Evolutionary conservation across 53 echinoderm and acorn worm genomes (phyloP), one percentile per base, ranked within the genome.

Genomic region (Zoroaster sp.): DNA sequence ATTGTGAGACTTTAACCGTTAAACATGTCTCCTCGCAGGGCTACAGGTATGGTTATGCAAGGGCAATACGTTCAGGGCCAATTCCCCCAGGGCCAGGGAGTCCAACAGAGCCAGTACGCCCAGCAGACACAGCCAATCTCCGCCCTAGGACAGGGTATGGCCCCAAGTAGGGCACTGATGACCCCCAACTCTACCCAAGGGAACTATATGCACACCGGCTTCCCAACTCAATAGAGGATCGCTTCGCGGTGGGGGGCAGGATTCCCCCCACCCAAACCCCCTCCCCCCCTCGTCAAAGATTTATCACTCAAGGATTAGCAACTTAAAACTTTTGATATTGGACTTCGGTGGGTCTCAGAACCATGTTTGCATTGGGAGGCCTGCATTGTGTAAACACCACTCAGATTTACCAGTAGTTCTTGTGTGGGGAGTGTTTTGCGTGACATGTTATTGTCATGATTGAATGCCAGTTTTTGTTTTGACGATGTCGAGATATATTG

Each of bases 171-270:
- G 23, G 85, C 70, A 9, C 51, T 85, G 32, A 73, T 89, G 90
- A 89, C 82, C 7, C 81, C 81, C 30, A 80, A 73, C 82, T 89
- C 90, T 40, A 74, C 81, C 69, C 90, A 89, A 89, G 81, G 81
- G 51, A 82, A 46, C 55, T 89, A 66, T 82, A 89, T 89, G 90
- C 90, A 89, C 53, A 63, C 90, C 41, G 82, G 90, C 53, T 89
- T 81, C 73, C 90, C 70, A 69, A 89, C 90, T 33, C 90, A 89
- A 89, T 89, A 89, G 80, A 79, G 53, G n/a, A 36, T 63, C 14
- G 74, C 23, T 15, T 74, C 38, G 10, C 14, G 66, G 49, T 35
- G 85, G 51, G 69, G 85, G 71, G 85, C 85, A 85, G 85, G 85
- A 34, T 79, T 85, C 40, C 71, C 85, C 71, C 71, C 68, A 4